Conservation (phyloP, 2,888 invertebrate genomes). For the Hecatera dysodea region DNA sequence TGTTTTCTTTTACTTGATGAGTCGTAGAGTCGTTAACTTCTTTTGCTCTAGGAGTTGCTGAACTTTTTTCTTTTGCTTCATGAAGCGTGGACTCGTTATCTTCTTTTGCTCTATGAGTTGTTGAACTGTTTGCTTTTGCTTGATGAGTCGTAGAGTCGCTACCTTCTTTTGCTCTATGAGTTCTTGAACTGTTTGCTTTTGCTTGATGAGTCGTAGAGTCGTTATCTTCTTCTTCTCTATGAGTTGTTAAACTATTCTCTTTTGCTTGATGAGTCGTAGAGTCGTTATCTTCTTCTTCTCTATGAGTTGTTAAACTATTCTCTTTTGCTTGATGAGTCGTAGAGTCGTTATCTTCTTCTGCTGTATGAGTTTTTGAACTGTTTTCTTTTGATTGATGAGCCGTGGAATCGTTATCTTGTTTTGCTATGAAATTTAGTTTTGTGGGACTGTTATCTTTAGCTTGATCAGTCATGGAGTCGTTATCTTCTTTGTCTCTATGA, state of each 20-base stretch:
- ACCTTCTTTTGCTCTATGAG: conserved; percentile 8
- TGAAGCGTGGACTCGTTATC: background rate
- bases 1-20: background rate
- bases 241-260: background rate
- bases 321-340: conserved; percentile 1
- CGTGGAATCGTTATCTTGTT: background rate
- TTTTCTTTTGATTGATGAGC: conserved; percentile 7
- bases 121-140: too few species aligned
- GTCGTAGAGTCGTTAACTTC: background rate
- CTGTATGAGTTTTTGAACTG: background rate
- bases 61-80: conserved; percentile 2
- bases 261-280: background rate
- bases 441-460: conserved; percentile 8
- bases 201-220: background rate
- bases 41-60: background rate
- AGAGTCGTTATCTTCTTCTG: background rate
- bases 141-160: background rate
- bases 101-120: conserved; percentile 5
- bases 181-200: too few species aligned
- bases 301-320: background rate
- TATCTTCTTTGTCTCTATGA: conserved; percentile 6
- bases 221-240: background rate
- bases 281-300: conserved; percentile 16
- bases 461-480: background rate
- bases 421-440: background rate